A percentile compares a stretch with the other conserved stretches of the same genome.
These are phyloP conservation scores for Drosophila limbata DNA, from an alignment of 2,888 invertebrate genomes.

Conservation along the genomic window DNA sequence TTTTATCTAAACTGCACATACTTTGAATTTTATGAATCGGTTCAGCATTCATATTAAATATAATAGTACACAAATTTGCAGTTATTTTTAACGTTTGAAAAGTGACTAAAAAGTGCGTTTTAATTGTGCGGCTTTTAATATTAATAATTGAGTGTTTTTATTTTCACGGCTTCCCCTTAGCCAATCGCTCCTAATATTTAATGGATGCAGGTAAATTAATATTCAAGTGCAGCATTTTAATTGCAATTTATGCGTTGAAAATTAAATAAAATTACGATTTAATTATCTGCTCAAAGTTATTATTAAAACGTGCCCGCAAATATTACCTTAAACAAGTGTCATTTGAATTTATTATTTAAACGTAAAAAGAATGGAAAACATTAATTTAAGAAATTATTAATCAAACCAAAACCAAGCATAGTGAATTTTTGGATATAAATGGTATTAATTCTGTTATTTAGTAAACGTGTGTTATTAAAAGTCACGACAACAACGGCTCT, in stretches of 20 bases:
- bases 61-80: background rate
- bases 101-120: conserved; percentile 37
- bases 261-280: conserved; percentile 11
- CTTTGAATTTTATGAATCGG: background rate
- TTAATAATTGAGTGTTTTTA: conserved; percentile 64
- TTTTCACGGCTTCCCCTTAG: conserved; percentile 18
- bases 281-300: background rate
- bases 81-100: background rate
- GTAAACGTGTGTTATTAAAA: background rate
- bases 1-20: background rate
- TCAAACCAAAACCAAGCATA: too few species aligned
- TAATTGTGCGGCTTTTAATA: conserved; percentile 50
- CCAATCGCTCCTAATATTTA: conserved; percentile 51
- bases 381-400: background rate
- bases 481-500: background rate
- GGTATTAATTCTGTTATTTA: too few species aligned
- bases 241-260: conserved; percentile 34
- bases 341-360: background rate
- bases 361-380: background rate
- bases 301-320: background rate
- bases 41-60: background rate
- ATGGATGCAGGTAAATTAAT: conserved; percentile 76
- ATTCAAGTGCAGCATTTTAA: conserved; percentile 29
- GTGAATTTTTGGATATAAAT: background rate
- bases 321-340: conserved; percentile 16